Base-by-base conservation (phyloP, 2,888 invertebrate species). In the Odontomyia ornata region DNA sequence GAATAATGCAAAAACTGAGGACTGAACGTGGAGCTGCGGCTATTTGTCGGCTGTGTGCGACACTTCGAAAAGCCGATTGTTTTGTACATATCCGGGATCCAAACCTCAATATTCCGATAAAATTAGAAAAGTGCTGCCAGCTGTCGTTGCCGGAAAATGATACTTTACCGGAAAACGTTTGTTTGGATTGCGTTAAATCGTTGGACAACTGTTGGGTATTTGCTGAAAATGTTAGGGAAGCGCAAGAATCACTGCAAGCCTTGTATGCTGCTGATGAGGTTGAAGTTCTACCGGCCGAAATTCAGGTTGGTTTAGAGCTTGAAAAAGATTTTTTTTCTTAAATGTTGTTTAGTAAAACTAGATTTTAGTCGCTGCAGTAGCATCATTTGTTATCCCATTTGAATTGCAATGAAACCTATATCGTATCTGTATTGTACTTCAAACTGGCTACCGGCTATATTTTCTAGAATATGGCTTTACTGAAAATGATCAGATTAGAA, bases 1-100 rank as follows among this genome's bases (percentile, higher is more conserved):
- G 7, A 9, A 43, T 67, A 1, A 18, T 73, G 11, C 18, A 36
- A 23, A 73, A 73, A 73, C 23, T 73, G 23, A 73, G 36, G 52
- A 25, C 21, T 15, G 73, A 36, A 1, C 28, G 28, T 18, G 23
- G 27, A 11, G 73, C 73, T 5, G 79, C 80, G 15, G 78, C 78
- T 1, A 80, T 83, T 27, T 84, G 84, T 69, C 83, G 84, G 13
- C 79, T 84, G 43, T 84, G 84, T 79, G 83, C 84, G 4, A 81
- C 83, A 1, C 46, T 84, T 4, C 82, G 82, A 36, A 83, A 82
- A 80, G 65, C 71, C 0, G 81, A 82, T 21, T 28, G 64, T 56
- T 71, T 80, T 25, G 65, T 79, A 9, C 36, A 78, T 60, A 81
- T 83, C 9, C 78, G 78, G 7, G 81, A 82, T 73, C 76, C 79